Conservation (phyloP, 2,888 invertebrate genomes). For the Athripsodes cinereus region DNA sequence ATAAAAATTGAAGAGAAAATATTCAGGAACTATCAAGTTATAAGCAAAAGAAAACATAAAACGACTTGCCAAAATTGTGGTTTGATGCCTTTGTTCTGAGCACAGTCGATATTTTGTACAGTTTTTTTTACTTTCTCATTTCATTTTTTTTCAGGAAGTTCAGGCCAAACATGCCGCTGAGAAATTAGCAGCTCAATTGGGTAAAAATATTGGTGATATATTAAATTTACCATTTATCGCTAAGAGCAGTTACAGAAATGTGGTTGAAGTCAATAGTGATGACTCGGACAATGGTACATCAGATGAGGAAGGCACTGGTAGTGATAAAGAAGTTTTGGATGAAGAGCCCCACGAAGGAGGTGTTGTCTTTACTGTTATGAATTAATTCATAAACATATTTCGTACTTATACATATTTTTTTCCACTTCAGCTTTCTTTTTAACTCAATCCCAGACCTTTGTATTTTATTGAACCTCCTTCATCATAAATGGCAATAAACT, state of each 20-base stretch:
- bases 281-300: slow-evolving; percentile 29
- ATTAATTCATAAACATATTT: slow-evolving; percentile 30
- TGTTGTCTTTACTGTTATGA: slow-evolving; percentile 48
- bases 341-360: slow-evolving; percentile 50
- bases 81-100: too few species aligned
- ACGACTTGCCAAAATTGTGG: too few species aligned
- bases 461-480: too few species aligned
- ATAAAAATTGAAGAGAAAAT: too few species aligned
- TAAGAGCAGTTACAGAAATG: slow-evolving; percentile 41
- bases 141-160: slow-evolving; percentile 35
- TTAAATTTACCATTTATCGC: slow-evolving; percentile 34
- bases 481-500: too few species aligned
- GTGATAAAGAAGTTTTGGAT: slow-evolving; percentile 51
- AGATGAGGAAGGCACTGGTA: slow-evolving; percentile 43
- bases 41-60: too few species aligned
- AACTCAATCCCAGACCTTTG: too few species aligned
- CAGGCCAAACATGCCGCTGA: slow-evolving; percentile 54
- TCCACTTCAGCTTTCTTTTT: too few species aligned
- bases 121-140: not conserved
- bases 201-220: slow-evolving; percentile 38
- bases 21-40: too few species aligned
- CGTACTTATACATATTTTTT: slow-evolving; percentile 3
- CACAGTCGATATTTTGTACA: too few species aligned
- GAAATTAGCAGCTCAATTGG: slow-evolving; percentile 41
- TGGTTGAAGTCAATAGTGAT: slow-evolving; percentile 36